Conservation (phyloP, 2,888 invertebrate genomes). For the Cheilosia vernalis region DNA sequence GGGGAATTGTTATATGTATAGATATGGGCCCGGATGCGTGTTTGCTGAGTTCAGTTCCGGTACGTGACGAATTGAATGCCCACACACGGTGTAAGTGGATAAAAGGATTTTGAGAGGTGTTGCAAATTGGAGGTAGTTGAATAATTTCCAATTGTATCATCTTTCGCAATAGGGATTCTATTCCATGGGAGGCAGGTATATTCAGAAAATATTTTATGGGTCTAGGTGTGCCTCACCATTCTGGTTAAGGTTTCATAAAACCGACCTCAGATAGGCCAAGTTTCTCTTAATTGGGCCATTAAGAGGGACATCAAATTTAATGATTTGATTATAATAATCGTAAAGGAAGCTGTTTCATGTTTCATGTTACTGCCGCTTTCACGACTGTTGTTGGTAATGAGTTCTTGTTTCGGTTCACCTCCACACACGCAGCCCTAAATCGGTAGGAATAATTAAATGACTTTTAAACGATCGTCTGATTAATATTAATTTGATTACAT, state of each 20-base stretch:
- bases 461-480: background rate
- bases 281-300: conserved; percentile 43
- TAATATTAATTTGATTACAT: too few species aligned
- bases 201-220: too few species aligned
- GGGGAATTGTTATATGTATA: background rate
- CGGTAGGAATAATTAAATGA: background rate
- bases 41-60: background rate
- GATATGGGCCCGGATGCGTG: background rate
- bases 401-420: background rate
- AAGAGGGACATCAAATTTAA: conserved; percentile 40
- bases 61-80: conserved; percentile 14
- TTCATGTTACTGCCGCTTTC: background rate
- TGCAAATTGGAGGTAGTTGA: background rate
- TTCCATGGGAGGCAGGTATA: too few species aligned
- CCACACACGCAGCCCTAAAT: background rate
- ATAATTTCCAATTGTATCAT: background rate
- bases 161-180: background rate
- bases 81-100: background rate
- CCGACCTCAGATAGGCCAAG: conserved; percentile 2
- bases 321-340: conserved; percentile 48
- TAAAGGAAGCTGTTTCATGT: conserved; percentile 5
- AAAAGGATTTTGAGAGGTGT: background rate
- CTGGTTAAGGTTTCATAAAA: background rate
- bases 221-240: too few species aligned
- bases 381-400: background rate